Conservation (phyloP, 2,888 invertebrate genomes). For the Sipha maydis region DNA sequence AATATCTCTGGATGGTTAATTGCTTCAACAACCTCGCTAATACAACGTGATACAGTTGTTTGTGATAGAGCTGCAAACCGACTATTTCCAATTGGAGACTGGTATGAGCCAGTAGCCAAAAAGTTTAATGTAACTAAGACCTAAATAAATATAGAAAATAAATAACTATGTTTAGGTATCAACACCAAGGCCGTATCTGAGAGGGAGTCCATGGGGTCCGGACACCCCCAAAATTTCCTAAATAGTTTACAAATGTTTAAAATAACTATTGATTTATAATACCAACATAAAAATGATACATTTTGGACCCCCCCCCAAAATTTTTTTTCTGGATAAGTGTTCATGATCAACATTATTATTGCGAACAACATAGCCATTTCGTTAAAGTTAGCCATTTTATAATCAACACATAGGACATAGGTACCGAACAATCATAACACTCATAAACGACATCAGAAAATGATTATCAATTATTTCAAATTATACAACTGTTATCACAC, state of each 20-base stretch:
- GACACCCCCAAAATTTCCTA: neutral
- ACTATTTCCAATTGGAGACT: slow-evolving; percentile 13
- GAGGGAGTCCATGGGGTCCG: too few relatives aligned
- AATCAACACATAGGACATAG: too few relatives aligned
- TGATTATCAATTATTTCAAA: too few relatives aligned
- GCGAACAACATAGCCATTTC: too few relatives aligned
- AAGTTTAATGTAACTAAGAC: slow-evolving; percentile 31
- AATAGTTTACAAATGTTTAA: neutral
- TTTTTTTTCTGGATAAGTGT: too few relatives aligned
- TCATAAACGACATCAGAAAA: too few relatives aligned
- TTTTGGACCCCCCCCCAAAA: too few relatives aligned
- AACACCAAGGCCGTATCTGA: neutral
- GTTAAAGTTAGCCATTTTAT: too few relatives aligned
- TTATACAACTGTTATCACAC: too few relatives aligned
- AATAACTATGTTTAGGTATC: neutral
- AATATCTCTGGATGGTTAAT: slow-evolving; percentile 32
- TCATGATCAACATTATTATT: too few relatives aligned
- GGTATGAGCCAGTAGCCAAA: slow-evolving; percentile 36
- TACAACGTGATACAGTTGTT: slow-evolving; percentile 38
- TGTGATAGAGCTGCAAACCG: slow-evolving; percentile 6
- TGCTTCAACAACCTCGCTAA: slow-evolving; percentile 29
- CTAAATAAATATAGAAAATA: neutral
- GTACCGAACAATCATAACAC: too few relatives aligned
- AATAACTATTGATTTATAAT: too few relatives aligned
- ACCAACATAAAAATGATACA: neutral